Evolutionary conservation across 2,888 invertebrate genomes (phyloP).

Genomic region (Argyra leucocephala): DNA sequence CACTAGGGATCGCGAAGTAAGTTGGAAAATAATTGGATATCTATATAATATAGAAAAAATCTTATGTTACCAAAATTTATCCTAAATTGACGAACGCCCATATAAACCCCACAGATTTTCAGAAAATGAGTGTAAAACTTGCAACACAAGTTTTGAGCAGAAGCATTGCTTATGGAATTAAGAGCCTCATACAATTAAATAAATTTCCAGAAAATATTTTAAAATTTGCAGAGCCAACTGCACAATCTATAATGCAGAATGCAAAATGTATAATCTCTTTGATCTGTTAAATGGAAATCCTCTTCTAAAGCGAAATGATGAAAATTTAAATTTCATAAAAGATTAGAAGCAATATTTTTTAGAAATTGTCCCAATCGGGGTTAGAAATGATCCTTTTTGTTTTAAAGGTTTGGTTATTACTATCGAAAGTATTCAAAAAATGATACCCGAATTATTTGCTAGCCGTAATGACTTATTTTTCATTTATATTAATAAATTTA

Average conservation of each 20-base stretch:
- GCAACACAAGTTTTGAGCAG: constrained; percentile 21
- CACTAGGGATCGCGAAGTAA: constrained; percentile 15
- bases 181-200: constrained; percentile 9
- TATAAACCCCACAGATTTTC: constrained; percentile 19
- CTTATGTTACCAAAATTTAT: constrained; percentile 10
- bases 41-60: constrained; percentile 16
- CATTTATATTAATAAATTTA: constrained; percentile 11
- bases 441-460: neutral
- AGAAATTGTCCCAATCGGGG: neutral
- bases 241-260: constrained; percentile 14
- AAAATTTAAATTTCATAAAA: constrained; percentile 9
- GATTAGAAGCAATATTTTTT: neutral
- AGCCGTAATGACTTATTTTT: constrained; percentile 2
- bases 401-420: constrained; percentile 12
- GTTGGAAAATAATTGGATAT: constrained; percentile 16
- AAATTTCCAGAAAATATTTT: constrained; percentile 16
- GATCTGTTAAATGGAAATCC: constrained; percentile 17
- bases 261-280: constrained; percentile 15
- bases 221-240: constrained; percentile 11
- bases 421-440: constrained; percentile 9
- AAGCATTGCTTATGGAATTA: constrained; percentile 15
- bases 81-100: constrained; percentile 19
- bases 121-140: constrained; percentile 22
- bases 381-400: constrained; percentile 12
- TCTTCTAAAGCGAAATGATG: constrained; percentile 7